These are phyloP conservation scores for Cephalotes varians DNA, from an alignment of 2,888 invertebrate species.

Conservation along the genomic window DNA sequence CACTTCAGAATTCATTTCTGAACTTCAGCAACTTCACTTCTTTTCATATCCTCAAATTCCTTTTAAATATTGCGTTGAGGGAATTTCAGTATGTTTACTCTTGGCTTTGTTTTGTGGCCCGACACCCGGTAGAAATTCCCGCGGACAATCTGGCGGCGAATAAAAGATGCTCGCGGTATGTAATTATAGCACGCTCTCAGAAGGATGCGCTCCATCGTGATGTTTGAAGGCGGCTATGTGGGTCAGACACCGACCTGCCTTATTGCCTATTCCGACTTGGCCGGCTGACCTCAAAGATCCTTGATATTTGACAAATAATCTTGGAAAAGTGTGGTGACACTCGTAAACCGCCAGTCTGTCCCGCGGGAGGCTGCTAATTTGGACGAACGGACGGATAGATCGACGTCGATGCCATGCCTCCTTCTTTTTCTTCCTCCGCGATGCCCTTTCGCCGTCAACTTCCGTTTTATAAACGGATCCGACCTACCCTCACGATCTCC, in stretches of 20 bases:
- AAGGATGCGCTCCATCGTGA: slow-evolving; percentile 49
- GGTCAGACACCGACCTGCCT: slow-evolving; percentile 77
- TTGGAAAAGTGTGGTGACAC: slow-evolving; percentile 38
- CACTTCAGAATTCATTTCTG: neutral
- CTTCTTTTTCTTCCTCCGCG: neutral
- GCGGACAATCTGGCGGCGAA: slow-evolving; percentile 45
- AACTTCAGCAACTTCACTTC: neutral
- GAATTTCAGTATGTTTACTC: neutral
- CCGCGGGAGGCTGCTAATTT: slow-evolving; percentile 36
- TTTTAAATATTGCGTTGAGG: no score
- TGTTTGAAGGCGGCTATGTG: slow-evolving; percentile 70
- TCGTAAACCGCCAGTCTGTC: slow-evolving; percentile 11
- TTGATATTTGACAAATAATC: slow-evolving; percentile 45
- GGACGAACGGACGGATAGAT: slow-evolving; percentile 15
- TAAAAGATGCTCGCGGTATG: slow-evolving; percentile 59
- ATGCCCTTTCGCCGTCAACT: slow-evolving; percentile 8
- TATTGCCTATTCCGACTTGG: slow-evolving; percentile 65
- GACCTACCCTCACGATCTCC: neutral
- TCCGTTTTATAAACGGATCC: slow-evolving; percentile 31
- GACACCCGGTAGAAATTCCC: neutral
- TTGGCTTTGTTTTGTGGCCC: neutral
- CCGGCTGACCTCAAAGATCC: slow-evolving; percentile 53
- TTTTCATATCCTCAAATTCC: neutral
- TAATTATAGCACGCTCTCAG: slow-evolving; percentile 68
- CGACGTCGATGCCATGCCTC: neutral